These are phyloP conservation scores for Liopterus haemorrhoidalis DNA, from an alignment of 2,888 invertebrate species.

Conservation along the genomic window DNA sequence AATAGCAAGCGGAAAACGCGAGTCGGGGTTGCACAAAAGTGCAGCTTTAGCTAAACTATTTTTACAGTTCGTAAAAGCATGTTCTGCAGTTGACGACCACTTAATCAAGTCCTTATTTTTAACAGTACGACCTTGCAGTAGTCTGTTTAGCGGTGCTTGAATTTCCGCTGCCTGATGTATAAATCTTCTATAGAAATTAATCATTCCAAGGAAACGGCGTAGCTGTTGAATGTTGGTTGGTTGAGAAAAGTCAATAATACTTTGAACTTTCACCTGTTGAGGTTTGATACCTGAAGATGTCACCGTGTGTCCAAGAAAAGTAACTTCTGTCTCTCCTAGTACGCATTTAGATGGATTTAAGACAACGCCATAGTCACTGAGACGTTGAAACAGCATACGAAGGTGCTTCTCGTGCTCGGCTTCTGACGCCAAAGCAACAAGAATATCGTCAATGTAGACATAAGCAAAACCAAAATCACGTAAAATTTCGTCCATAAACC, in stretches of 20 bases:
- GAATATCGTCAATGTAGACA: slow-evolving; percentile 35
- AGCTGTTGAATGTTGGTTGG: slow-evolving; percentile 15
- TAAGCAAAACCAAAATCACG: slow-evolving; percentile 31
- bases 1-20: too few species aligned
- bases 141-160: too few species aligned
- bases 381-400: slow-evolving; percentile 26
- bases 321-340: slow-evolving; percentile 18
- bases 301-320: slow-evolving; percentile 17
- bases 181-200: slow-evolving; percentile 25
- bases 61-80: too few species aligned
- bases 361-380: slow-evolving; percentile 27
- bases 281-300: slow-evolving; percentile 21
- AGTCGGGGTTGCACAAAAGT: too few species aligned
- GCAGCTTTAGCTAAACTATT: too few species aligned
- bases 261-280: slow-evolving; percentile 4
- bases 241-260: slow-evolving; percentile 8
- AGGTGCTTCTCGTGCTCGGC: slow-evolving; percentile 29
- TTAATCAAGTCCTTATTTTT: too few species aligned
- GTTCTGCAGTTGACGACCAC: too few species aligned
- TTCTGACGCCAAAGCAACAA: slow-evolving; percentile 27
- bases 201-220: slow-evolving; percentile 20
- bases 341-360: slow-evolving; percentile 27
- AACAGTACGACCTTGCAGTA: too few species aligned
- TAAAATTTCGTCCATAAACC: slow-evolving; percentile 34
- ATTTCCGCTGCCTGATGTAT: too few species aligned